Evolutionary conservation across 1,140 invertebrate species (phyloP).

Genomic region (Saccostrea echinata): DNA sequence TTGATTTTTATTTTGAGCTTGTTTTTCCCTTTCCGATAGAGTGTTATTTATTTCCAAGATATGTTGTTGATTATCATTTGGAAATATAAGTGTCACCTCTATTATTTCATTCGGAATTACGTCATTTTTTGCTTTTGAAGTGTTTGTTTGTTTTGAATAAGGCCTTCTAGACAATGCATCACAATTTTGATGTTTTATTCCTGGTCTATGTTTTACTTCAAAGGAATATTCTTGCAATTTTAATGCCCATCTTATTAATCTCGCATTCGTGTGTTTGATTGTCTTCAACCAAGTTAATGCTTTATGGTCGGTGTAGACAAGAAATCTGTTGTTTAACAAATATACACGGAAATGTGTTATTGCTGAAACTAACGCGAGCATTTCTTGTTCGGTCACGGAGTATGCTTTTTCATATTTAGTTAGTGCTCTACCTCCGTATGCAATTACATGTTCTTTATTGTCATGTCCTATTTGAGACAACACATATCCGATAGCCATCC

Average conservation of each 20-base stretch:
- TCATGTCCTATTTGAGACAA: slow-evolving; percentile 71
- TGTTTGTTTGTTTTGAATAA: not conserved
- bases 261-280: too few relatives aligned
- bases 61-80: not conserved
- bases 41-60: not conserved
- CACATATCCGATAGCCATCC: slow-evolving; percentile 58
- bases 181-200: not conserved
- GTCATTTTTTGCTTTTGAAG: not conserved
- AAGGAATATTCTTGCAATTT: not conserved
- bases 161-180: not conserved
- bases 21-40: not conserved
- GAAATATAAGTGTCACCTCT: not conserved
- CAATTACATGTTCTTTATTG: slow-evolving; percentile 76
- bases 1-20: not conserved
- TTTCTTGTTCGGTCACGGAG: not conserved
- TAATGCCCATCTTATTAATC: too few relatives aligned
- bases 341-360: too few relatives aligned
- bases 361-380: not conserved
- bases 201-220: too few relatives aligned
- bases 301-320: too few relatives aligned
- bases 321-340: too few relatives aligned
- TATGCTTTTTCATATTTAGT: slow-evolving; percentile 73
- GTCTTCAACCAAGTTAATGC: too few relatives aligned
- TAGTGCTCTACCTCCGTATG: slow-evolving; percentile 80
- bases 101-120: not conserved